Conservation (phyloP, 1,140 invertebrate genomes). For the Steinernema feltiae region DNA sequence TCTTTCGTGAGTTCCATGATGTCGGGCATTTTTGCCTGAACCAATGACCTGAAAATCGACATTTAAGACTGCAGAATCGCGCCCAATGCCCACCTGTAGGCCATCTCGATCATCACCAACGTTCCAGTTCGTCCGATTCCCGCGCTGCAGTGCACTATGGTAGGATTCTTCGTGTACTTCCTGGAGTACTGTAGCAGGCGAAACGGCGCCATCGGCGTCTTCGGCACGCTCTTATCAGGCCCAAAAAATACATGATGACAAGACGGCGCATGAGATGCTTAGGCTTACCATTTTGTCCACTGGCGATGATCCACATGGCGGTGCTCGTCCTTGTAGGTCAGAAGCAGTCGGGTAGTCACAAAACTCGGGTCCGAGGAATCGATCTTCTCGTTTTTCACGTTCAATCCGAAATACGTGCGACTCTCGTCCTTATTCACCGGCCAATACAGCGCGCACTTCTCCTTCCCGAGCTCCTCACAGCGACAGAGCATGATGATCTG, state of each 20-base stretch:
- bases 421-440: conserved; percentile 62
- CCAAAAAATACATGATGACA: too few species aligned
- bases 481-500: conserved; percentile 91
- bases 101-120: conserved; percentile 34
- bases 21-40: conserved; percentile 18
- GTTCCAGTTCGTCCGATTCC: conserved; percentile 41
- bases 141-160: conserved; percentile 29
- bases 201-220: conserved; percentile 23
- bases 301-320: conserved; percentile 36
- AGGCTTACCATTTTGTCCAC: conserved; percentile 38
- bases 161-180: conserved; percentile 22
- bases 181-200: conserved; percentile 23
- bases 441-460: conserved; percentile 89
- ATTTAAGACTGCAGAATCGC: not conserved
- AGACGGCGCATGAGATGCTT: too few species aligned
- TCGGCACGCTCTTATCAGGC: conserved; percentile 29
- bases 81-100: not conserved
- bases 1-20: conserved; percentile 19
- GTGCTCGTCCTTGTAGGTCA: conserved; percentile 33
- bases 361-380: conserved; percentile 3
- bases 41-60: conserved; percentile 21
- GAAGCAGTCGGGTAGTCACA: conserved; percentile 26
- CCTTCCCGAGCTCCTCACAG: conserved; percentile 77
- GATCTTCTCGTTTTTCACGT: not conserved
- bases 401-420: not conserved